A percentile compares a stretch with the other conserved stretches of the same genome.
Evolutionary conservation across 2,888 invertebrate genomes (phyloP).

Genomic region (Acronicta alni): DNA sequence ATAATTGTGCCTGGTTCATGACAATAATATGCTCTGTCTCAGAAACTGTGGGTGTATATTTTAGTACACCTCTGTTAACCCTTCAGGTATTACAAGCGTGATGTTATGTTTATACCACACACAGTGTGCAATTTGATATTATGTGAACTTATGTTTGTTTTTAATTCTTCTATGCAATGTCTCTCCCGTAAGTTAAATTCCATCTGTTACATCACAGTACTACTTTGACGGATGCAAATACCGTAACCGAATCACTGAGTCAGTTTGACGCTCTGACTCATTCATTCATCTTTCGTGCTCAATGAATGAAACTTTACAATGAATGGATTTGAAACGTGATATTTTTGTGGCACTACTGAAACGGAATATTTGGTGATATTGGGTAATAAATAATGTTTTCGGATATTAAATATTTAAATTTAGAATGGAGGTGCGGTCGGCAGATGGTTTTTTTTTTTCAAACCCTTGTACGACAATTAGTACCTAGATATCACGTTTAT

Average conservation of each 20-base stretch:
- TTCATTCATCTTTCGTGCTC: conserved; percentile 64
- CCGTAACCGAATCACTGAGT: conserved; percentile 62
- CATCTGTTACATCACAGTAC: not conserved
- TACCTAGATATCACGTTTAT: too few relatives aligned
- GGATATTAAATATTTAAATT: conserved; percentile 28
- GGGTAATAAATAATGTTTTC: conserved; percentile 31
- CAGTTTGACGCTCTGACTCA: conserved; percentile 63
- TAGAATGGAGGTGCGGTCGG: conserved; percentile 21
- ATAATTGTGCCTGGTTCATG: too few relatives aligned
- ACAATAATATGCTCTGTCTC: too few relatives aligned
- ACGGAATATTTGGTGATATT: conserved; percentile 35
- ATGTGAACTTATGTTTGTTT: too few relatives aligned
- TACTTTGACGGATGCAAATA: conserved; percentile 18
- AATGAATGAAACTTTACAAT: conserved; percentile 59
- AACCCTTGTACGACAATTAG: too few relatives aligned
- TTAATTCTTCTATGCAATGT: not conserved
- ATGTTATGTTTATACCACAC: too few relatives aligned
- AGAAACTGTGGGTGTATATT: too few relatives aligned
- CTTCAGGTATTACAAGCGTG: too few relatives aligned
- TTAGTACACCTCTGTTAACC: too few relatives aligned
- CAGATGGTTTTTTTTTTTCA: too few relatives aligned
- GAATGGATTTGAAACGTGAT: conserved; percentile 45
- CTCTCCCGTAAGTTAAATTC: not conserved
- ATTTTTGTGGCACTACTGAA: conserved; percentile 44
- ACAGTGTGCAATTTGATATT: too few relatives aligned